Base-by-base conservation (phyloP, 2,888 invertebrate genomes). In the Gibbula magus region DNA sequence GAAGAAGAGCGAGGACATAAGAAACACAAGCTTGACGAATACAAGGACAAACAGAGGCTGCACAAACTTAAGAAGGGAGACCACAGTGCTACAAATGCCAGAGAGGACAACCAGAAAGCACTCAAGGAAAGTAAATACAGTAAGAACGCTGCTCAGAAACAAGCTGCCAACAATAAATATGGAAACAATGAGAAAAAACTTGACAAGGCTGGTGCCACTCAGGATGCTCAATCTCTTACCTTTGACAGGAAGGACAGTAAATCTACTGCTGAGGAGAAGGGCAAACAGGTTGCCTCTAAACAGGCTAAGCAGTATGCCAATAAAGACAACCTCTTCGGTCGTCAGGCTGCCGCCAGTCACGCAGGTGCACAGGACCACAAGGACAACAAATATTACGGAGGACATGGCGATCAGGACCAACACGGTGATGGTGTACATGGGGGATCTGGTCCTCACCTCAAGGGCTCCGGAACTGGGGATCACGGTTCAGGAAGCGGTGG, bases 371-470 rank as follows among this genome's bases (percentile, higher is more conserved):
- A 78, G 1, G 76, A 67, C 22, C 79, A 78, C 13, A 75, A 66
- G 20, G 81, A 83, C 73, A 80, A 80, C 45, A 82, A 82, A 51
- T 82, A 78, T 53, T 82, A 80, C 54, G 82, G 82, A 20, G 80
- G 80, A 22, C 61, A 81, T 29, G 78, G 81, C 52, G 54, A 73
- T n/a, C 78, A 75, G 10, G 53, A 22, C 18, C 75, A 75, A 20
- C 51, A 35, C 7, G 70, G 54, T 16, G 20, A 35, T 52, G 77
- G 74, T 16, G 56, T n/a, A 25, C 54, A 16, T 0, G 78, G 70
- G 0, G 29, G 22, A n/a, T 16, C 73, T 20, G 73, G 35, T 53
- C 53, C 22, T 52, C 74, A 52, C 20, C 35, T 45, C 32, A 70
- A 29, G 8, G 53, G 73, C 16, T 51, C 29, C 1, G 45, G 45